phyloP scores from a whole-genome alignment of 2,113 vertebrate genomes.

The Chloropsis cyanopogon region DNA sequence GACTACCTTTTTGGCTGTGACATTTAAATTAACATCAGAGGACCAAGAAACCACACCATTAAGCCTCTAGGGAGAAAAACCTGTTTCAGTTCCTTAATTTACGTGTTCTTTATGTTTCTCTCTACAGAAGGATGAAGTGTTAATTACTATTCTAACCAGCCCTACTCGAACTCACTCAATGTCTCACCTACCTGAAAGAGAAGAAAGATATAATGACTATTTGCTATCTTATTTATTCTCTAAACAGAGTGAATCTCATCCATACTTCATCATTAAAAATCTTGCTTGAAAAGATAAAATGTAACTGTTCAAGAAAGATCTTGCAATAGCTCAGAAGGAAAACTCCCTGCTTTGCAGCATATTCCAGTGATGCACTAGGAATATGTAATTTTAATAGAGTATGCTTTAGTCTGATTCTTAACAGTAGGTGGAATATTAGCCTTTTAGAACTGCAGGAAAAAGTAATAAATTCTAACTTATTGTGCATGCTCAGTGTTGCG shows the following conservation, averaged over 20 bases:
- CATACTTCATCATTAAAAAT: background rate
- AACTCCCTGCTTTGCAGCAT: background rate
- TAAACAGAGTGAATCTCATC: background rate
- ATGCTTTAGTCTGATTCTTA: background rate
- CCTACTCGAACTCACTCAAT: background rate
- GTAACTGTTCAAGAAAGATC: background rate
- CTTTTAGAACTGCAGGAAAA: background rate
- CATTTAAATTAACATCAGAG: conserved; percentile 48
- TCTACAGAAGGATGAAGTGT: background rate
- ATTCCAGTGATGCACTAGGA: background rate
- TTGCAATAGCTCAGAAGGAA: background rate
- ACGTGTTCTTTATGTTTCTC: background rate
- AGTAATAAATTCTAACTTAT: background rate
- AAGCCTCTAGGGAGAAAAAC: background rate
- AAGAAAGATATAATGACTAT: background rate
- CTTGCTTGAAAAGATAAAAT: background rate
- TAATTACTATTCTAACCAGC: conserved; percentile 11
- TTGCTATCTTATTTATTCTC: background rate
- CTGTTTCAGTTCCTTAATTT: conserved; percentile 20
- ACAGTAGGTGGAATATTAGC: background rate
- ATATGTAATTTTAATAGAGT: background rate
- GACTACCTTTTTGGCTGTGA: conserved; percentile 20
- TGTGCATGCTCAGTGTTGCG: background rate
- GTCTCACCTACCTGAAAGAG: background rate
- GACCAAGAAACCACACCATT: background rate